Conservation (phyloP, 2,888 invertebrate species). For the Myopa tessellatipennis region DNA sequence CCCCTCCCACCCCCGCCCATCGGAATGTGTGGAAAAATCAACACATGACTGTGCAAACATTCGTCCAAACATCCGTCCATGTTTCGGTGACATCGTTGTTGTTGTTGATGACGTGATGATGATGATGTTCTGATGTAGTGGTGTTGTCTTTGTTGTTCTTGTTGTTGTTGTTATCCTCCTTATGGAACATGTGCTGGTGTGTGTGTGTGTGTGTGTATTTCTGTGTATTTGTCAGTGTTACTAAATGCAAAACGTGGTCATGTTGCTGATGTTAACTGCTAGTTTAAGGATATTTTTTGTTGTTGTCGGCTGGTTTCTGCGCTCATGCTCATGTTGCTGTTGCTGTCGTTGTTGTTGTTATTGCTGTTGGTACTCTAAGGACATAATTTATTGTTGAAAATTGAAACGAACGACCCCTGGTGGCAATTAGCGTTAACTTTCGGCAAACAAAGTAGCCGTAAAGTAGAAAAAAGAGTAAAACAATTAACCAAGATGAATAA, state of each 20-base stretch:
- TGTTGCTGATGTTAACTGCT: conserved; percentile 35
- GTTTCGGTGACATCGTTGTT: not conserved
- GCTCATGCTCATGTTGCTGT: not conserved
- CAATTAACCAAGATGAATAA: not conserved
- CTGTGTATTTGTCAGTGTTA: conserved; percentile 29
- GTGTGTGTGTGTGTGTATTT: not conserved
- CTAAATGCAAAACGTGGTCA: conserved; percentile 33
- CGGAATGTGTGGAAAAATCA: not conserved
- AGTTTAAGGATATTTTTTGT: conserved; percentile 9
- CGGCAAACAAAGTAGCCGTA: conserved; percentile 24
- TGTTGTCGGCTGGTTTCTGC: not conserved
- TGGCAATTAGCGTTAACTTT: conserved; percentile 36
- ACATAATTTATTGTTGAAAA: conserved; percentile 31
- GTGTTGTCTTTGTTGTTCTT: not conserved
- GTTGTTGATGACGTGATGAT: not conserved
- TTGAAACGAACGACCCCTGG: conserved; percentile 20
- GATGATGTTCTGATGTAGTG: not conserved
- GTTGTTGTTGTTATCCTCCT: no score
- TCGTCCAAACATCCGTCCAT: not conserved
- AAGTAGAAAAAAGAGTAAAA: not conserved
- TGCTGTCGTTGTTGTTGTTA: conserved; percentile 15
- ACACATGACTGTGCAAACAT: conserved; percentile 1
- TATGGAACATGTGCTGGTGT: not conserved
- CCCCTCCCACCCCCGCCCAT: not conserved
- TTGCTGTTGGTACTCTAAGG: conserved; percentile 26